Percentiles rank a stretch among this genome's conserved stretches.
phyloP scores from a whole-genome alignment of 2,888 invertebrate species.

The Drosophila ochracea region DNA sequence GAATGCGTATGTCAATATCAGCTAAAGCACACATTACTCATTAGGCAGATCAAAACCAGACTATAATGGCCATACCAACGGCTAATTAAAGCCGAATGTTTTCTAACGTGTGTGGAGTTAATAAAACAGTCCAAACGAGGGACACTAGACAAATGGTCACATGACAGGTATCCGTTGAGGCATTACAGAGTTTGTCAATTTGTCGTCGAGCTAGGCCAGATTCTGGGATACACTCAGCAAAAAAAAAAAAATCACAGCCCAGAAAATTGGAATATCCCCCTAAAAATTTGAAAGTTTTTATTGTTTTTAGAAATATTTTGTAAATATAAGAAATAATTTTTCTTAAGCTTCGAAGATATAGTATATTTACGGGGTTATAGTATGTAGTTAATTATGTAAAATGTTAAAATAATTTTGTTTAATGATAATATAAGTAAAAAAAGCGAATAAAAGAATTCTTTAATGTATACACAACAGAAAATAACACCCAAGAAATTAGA shows the following conservation, averaged over 20 bases:
- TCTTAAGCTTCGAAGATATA: neutral
- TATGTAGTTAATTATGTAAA: neutral
- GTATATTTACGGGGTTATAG: neutral
- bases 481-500: neutral
- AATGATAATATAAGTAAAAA: neutral
- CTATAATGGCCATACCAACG: constrained; percentile 31
- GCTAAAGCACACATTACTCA: constrained; percentile 17
- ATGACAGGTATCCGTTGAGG: constrained; percentile 64
- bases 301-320: neutral
- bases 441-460: neutral
- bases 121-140: constrained; percentile 37
- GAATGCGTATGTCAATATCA: constrained; percentile 34
- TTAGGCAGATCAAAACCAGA: constrained; percentile 33
- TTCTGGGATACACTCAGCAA: neutral
- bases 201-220: constrained; percentile 37
- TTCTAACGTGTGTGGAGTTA: constrained; percentile 41
- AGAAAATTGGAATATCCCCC: neutral
- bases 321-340: neutral
- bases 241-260: neutral
- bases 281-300: neutral
- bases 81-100: constrained; percentile 63
- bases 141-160: constrained; percentile 53
- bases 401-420: neutral
- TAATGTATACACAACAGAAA: neutral
- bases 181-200: constrained; percentile 44